Evolutionary conservation across 2,797 vertebrate species (phyloP).

Genomic region (Hyperoplus immaculatus): DNA sequence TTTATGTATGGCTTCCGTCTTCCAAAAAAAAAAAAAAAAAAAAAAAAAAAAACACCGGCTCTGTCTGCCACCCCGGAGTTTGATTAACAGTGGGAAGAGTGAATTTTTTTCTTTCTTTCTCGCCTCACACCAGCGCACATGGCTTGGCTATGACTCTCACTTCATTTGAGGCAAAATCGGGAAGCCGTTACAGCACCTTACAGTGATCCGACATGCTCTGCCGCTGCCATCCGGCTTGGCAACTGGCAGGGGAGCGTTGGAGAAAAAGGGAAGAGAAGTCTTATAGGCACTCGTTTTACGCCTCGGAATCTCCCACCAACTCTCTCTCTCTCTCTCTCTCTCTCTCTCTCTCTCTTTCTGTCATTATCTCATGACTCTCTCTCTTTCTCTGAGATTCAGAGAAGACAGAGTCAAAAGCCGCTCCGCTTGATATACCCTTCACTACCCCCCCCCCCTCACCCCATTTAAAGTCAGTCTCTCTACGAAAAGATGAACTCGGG

Average conservation of each 20-base stretch:
- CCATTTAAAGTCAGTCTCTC: constrained; percentile 45
- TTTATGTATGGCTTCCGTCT: constrained; percentile 84
- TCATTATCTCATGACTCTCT: constrained; percentile 42
- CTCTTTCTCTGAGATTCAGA: constrained; percentile 49
- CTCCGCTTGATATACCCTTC: constrained; percentile 56
- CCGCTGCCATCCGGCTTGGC: constrained; percentile 76
- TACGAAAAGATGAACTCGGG: constrained; percentile 41
- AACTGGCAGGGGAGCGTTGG: constrained; percentile 58
- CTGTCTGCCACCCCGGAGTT: constrained; percentile 74
- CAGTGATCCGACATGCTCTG: constrained; percentile 79
- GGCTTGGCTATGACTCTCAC: constrained; percentile 81
- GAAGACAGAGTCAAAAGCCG: constrained; percentile 54
- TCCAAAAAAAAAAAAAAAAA: constrained; percentile 42
- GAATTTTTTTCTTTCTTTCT: constrained; percentile 76
- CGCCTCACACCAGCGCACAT: constrained; percentile 71
- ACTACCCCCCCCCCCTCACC: constrained; percentile 21
- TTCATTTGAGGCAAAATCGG: constrained; percentile 82
- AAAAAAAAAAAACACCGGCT: no score
- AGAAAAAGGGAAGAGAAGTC: constrained; percentile 57
- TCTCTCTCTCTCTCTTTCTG: constrained; percentile 10
- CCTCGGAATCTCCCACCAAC: constrained; percentile 49
- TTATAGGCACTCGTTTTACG: constrained; percentile 57
- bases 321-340: constrained; percentile 25
- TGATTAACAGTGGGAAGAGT: constrained; percentile 78
- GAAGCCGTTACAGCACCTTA: constrained; percentile 79